Base-by-base conservation (phyloP, 2,113 vertebrate species). In the Hippoglossus stenolepis region DNA sequence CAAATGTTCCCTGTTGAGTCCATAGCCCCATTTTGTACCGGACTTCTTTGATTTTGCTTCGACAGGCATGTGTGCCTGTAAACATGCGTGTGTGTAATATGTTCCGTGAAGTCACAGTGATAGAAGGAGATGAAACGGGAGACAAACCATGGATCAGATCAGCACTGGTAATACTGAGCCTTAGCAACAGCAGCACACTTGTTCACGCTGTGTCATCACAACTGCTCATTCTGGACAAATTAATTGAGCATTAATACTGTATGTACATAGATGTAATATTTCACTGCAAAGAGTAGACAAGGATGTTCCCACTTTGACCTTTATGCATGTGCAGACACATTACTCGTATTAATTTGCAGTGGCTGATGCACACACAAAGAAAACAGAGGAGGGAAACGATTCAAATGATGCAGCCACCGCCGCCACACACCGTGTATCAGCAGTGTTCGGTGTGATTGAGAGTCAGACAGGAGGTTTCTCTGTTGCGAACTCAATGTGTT, bases 381-480 rank as follows among this genome's bases (percentile, higher is more conserved):
- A 8, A 64, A 43, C 6, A 63, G 4, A 31, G 20, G 15, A 13
- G 14, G 40, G 0, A 57, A 2, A 31, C 45, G 4, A 26, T 10
- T 38, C 0, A 66, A 75, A 70, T n/a, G 43, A 45, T 53, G 13
- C 38, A 60, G 49, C 61, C 24, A 18, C 5, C 15, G 14, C 4
- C 12, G 23, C 8, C 26, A 45, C 43, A 45, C 43, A 45, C 14
- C 61, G 18, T 26, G 80, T 21, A 53, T 54, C 60, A 53, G 58
- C 14, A 14, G 47, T 11, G 18, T 51, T 65, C 84, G 65, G 77
- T 68, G 69, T 65, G 65, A 80, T 77, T 62, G 28, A 53, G 38
- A 73, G 73, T 75, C 77, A 65, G 49, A 74, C 66, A 73, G 78
- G 83, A 71, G 76, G 69, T 83, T 82, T 76, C 69, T 69, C 73